Base-by-base conservation (phyloP, 2,888 invertebrate species). In the Megaustenia siamemsis region DNA sequence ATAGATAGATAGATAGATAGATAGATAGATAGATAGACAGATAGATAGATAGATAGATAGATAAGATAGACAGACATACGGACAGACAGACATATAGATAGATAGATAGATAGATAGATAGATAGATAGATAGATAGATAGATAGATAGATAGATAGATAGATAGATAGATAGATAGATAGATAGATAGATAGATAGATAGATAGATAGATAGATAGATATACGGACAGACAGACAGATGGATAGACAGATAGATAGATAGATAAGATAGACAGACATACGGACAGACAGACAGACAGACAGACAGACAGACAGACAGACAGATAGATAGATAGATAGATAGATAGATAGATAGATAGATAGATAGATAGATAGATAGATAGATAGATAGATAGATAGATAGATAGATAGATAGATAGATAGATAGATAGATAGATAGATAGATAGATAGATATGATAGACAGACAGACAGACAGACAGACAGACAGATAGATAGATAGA, bases 91-190 rank as follows among this genome's bases (percentile, higher is more conserved):
- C 68, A 68, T 28, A 8, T 35, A 68, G 68, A 18, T 38, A 68
- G 21, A 21, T 10, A 68, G 68, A 68, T 35, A 68, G 35, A 40
- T 56, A 56, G 56, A 56, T 56, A 56, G 56, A 56, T 56, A 56
- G 56, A 56, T 56, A 56, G 56, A 56, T 56, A 56, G 56, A 56
- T 2, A 56, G 56, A 56, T 56, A 1, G 56, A 56, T 56, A 56
- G 8, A 56, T 56, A 1, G 56, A 56, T 56, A 56, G 56, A 56
- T 56, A 1, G 56, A 56, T 56, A 56, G 56, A 56, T 56, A 56
- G 56, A 56, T 56, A 56, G 56, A 56, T 56, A 56, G 56, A 56
- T 56, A 56, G 56, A 56, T 56, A 56, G 56, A 56, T 56, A 56
- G 56, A 56, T 56, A 56, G 56, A 56, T 56, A 56, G 56, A 56